Evolutionary conservation across 2,113 vertebrate species (phyloP).

Genomic region (Glaucomys volans): DNA sequence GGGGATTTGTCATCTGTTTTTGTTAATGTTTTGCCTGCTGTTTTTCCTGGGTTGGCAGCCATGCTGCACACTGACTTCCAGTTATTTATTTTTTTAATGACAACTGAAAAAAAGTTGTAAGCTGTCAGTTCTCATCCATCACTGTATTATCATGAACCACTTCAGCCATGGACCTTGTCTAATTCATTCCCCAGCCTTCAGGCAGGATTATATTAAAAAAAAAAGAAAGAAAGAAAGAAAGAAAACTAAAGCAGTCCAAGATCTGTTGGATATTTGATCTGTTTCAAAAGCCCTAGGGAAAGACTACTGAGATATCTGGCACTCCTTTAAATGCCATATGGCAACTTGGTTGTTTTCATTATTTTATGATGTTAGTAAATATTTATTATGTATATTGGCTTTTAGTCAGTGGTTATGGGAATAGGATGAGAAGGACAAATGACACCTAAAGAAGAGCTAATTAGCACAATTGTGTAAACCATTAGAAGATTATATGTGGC

Average conservation of each 20-base stretch:
- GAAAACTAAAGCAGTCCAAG: background rate
- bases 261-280: conserved; percentile 22
- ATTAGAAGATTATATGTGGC: background rate
- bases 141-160: conserved; percentile 38
- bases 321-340: conserved; percentile 9
- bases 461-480: background rate
- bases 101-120: conserved; percentile 68
- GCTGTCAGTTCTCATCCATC: conserved; percentile 62
- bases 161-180: background rate
- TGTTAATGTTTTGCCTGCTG: conserved; percentile 67
- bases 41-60: conserved; percentile 51
- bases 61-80: conserved; percentile 47
- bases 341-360: conserved; percentile 5
- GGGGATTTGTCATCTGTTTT: conserved; percentile 64
- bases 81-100: conserved; percentile 30
- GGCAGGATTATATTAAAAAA: background rate
- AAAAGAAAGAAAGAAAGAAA: background rate
- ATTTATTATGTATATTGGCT: conserved; percentile 49
- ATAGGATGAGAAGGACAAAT: background rate
- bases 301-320: background rate
- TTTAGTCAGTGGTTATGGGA: conserved; percentile 17
- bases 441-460: background rate
- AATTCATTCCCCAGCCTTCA: conserved; percentile 9
- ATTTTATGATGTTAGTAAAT: conserved; percentile 55
- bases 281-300: conserved; percentile 41